Conservation (phyloP, 2,797 vertebrate genomes). For the Dicrostonyx torquatus region DNA sequence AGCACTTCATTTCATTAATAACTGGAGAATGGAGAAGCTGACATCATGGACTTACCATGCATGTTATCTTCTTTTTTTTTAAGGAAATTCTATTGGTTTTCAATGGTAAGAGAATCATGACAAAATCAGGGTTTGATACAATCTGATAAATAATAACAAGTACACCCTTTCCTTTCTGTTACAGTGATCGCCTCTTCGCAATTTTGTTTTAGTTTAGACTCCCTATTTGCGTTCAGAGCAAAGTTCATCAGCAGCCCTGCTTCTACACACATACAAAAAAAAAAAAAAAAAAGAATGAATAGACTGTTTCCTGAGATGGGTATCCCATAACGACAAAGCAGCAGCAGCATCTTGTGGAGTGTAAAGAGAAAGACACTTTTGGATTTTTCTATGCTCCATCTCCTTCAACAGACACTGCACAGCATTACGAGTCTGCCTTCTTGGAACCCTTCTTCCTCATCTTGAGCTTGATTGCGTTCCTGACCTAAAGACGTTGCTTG, state of each 20-base stretch:
- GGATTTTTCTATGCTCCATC: not conserved
- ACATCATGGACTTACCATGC: not conserved
- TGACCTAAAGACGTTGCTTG: conserved; percentile 16
- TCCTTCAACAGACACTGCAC: not conserved
- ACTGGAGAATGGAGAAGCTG: not conserved
- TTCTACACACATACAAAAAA: not conserved
- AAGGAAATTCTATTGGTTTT: not conserved
- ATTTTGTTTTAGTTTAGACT: conserved; percentile 47
- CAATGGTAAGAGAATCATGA: not conserved
- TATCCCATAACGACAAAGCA: conserved; percentile 30
- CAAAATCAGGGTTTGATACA: not conserved
- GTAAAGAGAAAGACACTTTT: conserved; percentile 51
- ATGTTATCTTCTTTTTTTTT: not conserved
- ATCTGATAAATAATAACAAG: not conserved
- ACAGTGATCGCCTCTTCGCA: not conserved
- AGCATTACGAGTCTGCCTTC: not conserved
- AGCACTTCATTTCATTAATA: not conserved
- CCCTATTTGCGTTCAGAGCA: conserved; percentile 21
- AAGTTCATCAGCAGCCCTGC: not conserved
- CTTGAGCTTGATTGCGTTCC: conserved; percentile 11
- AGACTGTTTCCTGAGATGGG: not conserved
- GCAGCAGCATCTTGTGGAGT: conserved; percentile 59
- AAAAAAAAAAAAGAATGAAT: conserved; percentile 14
- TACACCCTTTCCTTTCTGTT: not conserved
- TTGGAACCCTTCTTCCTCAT: not conserved